Evolutionary conservation across 2,888 invertebrate species (phyloP).

Genomic region (Heliconius ismenius): DNA sequence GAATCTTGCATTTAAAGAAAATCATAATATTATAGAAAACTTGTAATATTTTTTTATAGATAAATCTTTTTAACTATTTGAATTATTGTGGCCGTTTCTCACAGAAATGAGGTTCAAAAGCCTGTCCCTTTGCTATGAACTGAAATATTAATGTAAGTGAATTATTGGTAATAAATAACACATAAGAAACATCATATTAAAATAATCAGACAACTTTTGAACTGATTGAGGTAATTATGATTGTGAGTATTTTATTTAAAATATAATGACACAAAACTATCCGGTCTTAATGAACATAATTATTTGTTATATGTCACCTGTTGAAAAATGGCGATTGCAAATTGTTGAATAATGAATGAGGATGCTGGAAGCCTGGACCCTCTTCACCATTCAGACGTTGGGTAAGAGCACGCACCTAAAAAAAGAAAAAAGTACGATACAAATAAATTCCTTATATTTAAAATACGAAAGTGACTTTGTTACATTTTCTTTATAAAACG

Average conservation of each 20-base stretch:
- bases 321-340: constrained; percentile 79
- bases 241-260: background rate
- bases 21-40: background rate
- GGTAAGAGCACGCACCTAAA: constrained; percentile 90
- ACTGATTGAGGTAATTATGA: background rate
- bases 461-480: background rate
- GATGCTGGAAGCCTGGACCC: constrained; percentile 80
- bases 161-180: constrained; percentile 3
- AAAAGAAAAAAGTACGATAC: background rate
- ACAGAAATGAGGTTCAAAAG: constrained; percentile 28
- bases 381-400: constrained; percentile 92
- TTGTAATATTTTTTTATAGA: constrained; percentile 9
- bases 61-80: constrained; percentile 7
- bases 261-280: background rate
- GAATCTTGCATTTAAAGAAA: background rate
- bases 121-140: constrained; percentile 23
- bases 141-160: constrained; percentile 19
- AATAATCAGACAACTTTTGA: constrained; percentile 1
- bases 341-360: constrained; percentile 78
- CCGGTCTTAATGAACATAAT: background rate
- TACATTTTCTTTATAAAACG: background rate
- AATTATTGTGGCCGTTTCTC: constrained; percentile 9
- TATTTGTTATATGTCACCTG: constrained; percentile 58
- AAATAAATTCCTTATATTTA: background rate
- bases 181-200: background rate